Evolutionary conservation across 2,113 vertebrate species (phyloP).

Genomic region (Ochotona princeps): DNA sequence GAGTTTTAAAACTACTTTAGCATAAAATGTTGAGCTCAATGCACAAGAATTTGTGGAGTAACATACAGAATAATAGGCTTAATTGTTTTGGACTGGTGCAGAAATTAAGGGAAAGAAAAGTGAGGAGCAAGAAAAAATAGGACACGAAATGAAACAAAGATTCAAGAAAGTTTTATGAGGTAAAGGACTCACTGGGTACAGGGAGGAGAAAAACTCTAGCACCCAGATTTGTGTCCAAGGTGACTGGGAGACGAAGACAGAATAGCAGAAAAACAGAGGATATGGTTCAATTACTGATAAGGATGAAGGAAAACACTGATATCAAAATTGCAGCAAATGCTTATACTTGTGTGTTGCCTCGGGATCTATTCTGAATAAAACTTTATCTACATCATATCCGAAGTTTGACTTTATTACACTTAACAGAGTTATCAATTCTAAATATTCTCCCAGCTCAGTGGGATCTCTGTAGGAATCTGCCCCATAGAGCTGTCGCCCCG

Average conservation of each 20-base stretch:
- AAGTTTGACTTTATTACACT: too few species aligned
- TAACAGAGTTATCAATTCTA: too few species aligned
- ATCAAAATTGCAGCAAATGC: background rate
- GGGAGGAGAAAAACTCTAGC: background rate
- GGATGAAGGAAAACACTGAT: background rate
- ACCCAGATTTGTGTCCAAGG: background rate
- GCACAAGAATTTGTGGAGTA: background rate
- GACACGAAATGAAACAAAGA: background rate
- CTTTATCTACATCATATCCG: too few species aligned
- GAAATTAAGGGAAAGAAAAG: background rate
- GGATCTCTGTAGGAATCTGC: too few species aligned
- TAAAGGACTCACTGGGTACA: background rate
- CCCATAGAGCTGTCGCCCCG: too few species aligned
- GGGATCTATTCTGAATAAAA: too few species aligned
- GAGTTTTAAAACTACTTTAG: too few species aligned
- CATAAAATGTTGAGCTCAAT: background rate
- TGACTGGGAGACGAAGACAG: background rate
- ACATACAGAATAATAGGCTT: background rate
- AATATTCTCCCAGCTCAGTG: too few species aligned
- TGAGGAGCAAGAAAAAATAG: background rate
- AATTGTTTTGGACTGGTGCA: background rate
- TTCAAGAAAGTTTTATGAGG: background rate
- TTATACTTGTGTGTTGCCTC: too few species aligned
- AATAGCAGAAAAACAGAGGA: background rate
- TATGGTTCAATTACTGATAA: background rate